These are phyloP conservation scores for Euleptes europaea DNA, from an alignment of 2,113 vertebrate genomes.

Conservation along the genomic window DNA sequence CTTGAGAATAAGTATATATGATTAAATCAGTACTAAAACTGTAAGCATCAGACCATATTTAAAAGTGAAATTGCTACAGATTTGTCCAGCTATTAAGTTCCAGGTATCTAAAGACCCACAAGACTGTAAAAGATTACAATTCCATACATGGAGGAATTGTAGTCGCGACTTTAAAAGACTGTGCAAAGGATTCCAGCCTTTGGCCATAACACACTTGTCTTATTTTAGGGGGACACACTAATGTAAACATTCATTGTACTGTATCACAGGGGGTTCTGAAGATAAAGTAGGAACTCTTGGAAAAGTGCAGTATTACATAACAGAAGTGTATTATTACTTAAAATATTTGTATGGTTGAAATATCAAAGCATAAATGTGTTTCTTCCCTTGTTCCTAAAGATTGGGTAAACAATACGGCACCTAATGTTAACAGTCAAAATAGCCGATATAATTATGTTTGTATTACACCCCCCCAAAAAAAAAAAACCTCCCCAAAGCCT, in stretches of 20 bases:
- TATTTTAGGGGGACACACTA: not conserved
- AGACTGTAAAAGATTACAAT: not conserved
- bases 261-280: too few species aligned
- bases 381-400: not conserved
- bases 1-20: not conserved
- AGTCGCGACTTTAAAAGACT: too few species aligned
- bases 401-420: not conserved
- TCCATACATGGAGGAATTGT: not conserved
- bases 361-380: not conserved
- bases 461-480: not conserved
- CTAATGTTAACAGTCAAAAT: not conserved
- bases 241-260: not conserved
- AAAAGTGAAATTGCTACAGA: rapidly evolving
- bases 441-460: not conserved
- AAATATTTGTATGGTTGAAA: not conserved
- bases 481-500: not conserved
- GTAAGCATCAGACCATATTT: not conserved
- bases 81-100: not conserved
- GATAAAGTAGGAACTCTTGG: not conserved
- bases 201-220: not conserved
- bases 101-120: not conserved
- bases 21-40: not conserved
- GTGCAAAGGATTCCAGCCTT: not conserved
- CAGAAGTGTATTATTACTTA: not conserved
- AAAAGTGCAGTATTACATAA: not conserved